Conservation (phyloP, 2,888 invertebrate species). For the Cheilosia vernalis region DNA sequence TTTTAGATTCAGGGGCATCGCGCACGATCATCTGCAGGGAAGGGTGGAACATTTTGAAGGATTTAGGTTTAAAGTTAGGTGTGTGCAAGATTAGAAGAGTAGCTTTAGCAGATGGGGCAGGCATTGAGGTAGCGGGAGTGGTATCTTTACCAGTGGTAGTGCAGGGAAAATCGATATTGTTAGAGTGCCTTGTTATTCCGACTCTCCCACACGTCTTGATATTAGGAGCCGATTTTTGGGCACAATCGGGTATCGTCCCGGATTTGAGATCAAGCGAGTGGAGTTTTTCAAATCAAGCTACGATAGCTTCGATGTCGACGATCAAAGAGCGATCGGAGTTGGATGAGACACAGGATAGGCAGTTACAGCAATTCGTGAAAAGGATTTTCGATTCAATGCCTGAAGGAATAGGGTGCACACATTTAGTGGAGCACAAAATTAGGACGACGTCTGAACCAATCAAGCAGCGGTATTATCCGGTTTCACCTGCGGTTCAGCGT, state of each 20-base stretch:
- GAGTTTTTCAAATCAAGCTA: too few species aligned
- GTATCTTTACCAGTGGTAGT: too few species aligned
- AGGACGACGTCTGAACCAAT: too few species aligned
- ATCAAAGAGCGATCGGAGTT: background rate
- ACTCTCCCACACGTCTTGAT: background rate
- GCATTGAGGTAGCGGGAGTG: background rate
- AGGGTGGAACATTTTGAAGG: background rate
- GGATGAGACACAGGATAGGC: background rate
- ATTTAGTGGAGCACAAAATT: too few species aligned
- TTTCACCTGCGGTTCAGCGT: too few species aligned
- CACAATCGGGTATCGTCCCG: constrained; percentile 1
- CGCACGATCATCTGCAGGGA: background rate
- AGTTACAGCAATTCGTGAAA: too few species aligned
- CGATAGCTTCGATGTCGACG: background rate
- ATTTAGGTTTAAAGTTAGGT: background rate
- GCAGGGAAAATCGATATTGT: background rate
- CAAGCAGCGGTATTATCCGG: too few species aligned
- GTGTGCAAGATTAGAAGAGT: background rate
- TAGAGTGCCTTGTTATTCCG: background rate
- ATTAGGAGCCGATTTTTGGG: background rate
- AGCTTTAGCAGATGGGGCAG: background rate
- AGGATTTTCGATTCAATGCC: too few species aligned
- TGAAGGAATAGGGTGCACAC: too few species aligned
- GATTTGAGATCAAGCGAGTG: background rate
- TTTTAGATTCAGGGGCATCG: background rate